Base-by-base conservation (phyloP, 2,888 invertebrate species). In the Taenaris catops region DNA sequence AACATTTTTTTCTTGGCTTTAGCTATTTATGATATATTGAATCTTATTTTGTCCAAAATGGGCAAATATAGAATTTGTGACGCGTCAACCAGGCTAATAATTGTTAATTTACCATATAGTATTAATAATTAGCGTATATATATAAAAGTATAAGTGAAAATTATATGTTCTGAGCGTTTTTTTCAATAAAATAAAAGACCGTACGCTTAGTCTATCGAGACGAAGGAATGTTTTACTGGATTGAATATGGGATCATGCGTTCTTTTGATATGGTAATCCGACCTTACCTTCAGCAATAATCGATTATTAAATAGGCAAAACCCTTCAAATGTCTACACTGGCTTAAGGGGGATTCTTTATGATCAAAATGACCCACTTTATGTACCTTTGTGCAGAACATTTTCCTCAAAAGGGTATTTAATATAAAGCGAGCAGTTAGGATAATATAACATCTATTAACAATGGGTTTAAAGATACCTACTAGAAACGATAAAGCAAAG, bases 191-290 rank as follows among this genome's bases (percentile, higher is more conserved):
- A 20, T 28, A 28, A 6, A 28, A 28, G 12, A 11, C 54, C 49
- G 53, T 44, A 49, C 57, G 61, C 59, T 57, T 64, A 25, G 35
- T 41, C 38, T 40, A 35, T 63, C 51, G 20, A 40, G 25, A 34
- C 53, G 53, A n/a, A n/a, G n/a, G n/a, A 73, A 75, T 73, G 70
- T 69, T 74, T 73, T 63, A 70, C 68, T 53, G 76, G 76, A 75
- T 78, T 76, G 66, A 67, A 65, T 71, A 69, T 62, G 66, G 69
- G 71, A 72, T 75, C 70, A 70, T 64, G 63, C 65, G 66, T 72
- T 72, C 79, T 76, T 75, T 83, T 81, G 81, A 81, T 80, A 81
- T 83, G 81, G 75, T 81, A 81, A 83, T 81, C 65, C 65, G 55
- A 51, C 54, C 63, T 53, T 58, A 60, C 68, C 75, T 64, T 53